Evolutionary conservation across 2,797 vertebrate species (phyloP).

Genomic region (Synanceia verrucosa): DNA sequence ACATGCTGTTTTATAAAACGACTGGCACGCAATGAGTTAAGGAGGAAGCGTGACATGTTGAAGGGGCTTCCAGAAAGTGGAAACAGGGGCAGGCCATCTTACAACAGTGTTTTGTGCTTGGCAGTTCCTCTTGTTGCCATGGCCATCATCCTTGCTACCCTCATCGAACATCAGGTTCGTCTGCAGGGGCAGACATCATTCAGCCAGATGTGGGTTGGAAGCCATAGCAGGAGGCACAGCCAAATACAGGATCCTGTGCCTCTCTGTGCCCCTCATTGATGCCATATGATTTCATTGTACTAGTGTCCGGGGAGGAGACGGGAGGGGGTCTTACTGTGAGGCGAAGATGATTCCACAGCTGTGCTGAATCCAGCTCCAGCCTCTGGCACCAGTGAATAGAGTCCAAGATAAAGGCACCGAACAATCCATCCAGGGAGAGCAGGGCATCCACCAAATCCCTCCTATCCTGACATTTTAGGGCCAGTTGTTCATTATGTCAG

Average conservation of each 20-base stretch:
- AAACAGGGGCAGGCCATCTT: neutral
- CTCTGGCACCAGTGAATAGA: conserved; percentile 27
- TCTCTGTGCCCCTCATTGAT: conserved; percentile 5
- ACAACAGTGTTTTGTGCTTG: neutral
- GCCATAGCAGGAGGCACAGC: neutral
- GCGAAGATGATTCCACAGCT: conserved; percentile 36
- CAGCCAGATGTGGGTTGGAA: conserved; percentile 20
- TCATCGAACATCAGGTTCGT: neutral
- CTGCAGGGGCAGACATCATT: neutral
- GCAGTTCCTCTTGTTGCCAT: neutral
- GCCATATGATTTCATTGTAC: conserved; percentile 18
- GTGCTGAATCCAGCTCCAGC: conserved; percentile 29
- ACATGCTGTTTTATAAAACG: no score
- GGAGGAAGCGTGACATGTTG: neutral
- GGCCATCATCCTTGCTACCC: conserved; percentile 7
- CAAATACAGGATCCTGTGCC: conserved; percentile 10
- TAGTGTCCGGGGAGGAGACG: conserved; percentile 3
- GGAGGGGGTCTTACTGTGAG: conserved; percentile 1
- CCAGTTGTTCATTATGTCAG: conserved; percentile 18
- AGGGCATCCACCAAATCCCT: conserved; percentile 22
- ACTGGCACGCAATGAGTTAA: no score
- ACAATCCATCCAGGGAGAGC: conserved; percentile 27
- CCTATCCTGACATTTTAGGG: conserved; percentile 31
- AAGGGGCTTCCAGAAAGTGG: neutral
- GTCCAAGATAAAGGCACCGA: conserved; percentile 32